A percentile compares a stretch with the other conserved stretches of the same genome.
phyloP scores from a whole-genome alignment of 2,888 invertebrate species.

The Agonopterix alstromeriana region DNA sequence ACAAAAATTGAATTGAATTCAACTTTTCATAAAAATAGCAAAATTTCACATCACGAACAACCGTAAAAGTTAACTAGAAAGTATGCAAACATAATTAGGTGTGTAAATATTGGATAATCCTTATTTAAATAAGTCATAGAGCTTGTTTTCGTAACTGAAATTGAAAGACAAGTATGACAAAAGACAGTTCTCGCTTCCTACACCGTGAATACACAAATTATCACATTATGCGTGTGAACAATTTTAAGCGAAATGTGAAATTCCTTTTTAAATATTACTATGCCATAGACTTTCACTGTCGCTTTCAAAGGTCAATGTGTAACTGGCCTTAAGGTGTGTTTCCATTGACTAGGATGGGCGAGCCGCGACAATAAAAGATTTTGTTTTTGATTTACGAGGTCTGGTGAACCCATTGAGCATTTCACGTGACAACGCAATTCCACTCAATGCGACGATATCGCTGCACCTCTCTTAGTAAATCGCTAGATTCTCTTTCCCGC shows the following conservation, averaged over 20 bases:
- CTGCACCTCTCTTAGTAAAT: no score
- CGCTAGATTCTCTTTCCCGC: no score
- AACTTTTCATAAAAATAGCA: neutral
- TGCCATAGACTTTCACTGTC: constrained; percentile 51
- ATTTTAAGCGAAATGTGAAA: constrained; percentile 39
- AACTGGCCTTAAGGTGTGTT: constrained; percentile 17
- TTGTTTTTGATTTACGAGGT: no score
- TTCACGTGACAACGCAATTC: no score
- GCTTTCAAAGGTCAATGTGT: constrained; percentile 45
- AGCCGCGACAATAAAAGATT: no score
- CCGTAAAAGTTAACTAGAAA: constrained; percentile 22
- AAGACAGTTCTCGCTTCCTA: constrained; percentile 39
- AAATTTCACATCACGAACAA: neutral
- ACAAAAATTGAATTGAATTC: no score
- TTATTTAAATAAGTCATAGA: constrained; percentile 1
- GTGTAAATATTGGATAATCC: neutral
- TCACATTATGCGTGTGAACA: constrained; percentile 55
- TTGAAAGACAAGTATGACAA: constrained; percentile 44
- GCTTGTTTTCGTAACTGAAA: constrained; percentile 10
- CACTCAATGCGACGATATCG: no score
- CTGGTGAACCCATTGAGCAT: no score
- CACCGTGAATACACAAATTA: constrained; percentile 41
- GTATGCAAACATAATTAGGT: constrained; percentile 25
- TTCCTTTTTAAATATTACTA: constrained; percentile 24
- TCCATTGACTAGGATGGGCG: no score